phyloP scores from a whole-genome alignment of 2,888 invertebrate species.

The Acronicta leporina region DNA sequence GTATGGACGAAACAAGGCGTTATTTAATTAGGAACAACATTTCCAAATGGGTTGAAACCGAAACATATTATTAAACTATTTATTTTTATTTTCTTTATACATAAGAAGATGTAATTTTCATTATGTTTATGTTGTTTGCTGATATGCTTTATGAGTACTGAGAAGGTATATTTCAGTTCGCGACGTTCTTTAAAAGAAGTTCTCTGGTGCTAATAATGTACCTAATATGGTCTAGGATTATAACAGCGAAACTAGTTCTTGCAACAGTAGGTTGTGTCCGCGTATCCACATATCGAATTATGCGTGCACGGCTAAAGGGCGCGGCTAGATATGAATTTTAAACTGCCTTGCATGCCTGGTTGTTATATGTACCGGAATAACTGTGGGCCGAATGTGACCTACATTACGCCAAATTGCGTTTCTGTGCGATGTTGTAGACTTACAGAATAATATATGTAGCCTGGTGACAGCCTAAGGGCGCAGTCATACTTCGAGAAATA shows the following conservation, averaged over 20 bases:
- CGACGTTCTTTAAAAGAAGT: neutral
- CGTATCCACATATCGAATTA: constrained; percentile 55
- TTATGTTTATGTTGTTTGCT: constrained; percentile 8
- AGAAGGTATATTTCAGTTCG: too few species aligned
- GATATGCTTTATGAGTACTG: too few species aligned
- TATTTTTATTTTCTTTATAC: constrained; percentile 25
- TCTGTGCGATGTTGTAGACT: constrained; percentile 22
- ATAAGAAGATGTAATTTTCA: neutral
- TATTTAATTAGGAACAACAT: constrained; percentile 91
- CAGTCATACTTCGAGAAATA: constrained; percentile 3
- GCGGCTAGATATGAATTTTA: constrained; percentile 83
- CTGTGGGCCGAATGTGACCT: constrained; percentile 71
- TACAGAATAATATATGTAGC: constrained; percentile 16
- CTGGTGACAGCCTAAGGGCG: neutral
- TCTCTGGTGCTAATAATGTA: neutral
- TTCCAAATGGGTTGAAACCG: constrained; percentile 92
- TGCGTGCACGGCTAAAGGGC: constrained; percentile 64
- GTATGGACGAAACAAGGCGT: constrained; percentile 93
- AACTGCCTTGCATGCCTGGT: constrained; percentile 64
- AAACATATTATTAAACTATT: constrained; percentile 92
- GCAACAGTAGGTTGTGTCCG: constrained; percentile 57
- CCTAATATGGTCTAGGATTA: constrained; percentile 16
- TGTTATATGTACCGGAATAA: constrained; percentile 59
- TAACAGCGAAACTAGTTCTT: constrained; percentile 63
- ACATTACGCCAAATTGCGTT: constrained; percentile 68